These are phyloP conservation scores for Garra rufa DNA, from an alignment of 2,113 vertebrate species.

Conservation along the genomic window DNA sequence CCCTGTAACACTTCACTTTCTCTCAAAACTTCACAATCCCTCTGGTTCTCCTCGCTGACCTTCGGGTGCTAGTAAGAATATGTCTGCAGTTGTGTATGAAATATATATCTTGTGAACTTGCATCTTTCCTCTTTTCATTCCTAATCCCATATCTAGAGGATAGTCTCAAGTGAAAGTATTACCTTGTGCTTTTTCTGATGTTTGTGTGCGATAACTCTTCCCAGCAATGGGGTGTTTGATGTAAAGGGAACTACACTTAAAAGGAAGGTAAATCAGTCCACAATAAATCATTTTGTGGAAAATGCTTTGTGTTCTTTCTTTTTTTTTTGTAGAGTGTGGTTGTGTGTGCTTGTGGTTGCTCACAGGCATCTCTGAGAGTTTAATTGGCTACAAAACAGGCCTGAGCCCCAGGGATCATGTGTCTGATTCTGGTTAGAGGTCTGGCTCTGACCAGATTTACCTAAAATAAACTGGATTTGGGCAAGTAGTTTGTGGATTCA, in stretches of 20 bases:
- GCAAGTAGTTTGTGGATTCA: not conserved
- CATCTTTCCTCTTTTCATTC: conserved; percentile 85
- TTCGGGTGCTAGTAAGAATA: conserved; percentile 91
- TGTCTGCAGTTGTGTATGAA: conserved; percentile 91
- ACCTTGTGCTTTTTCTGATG: conserved; percentile 96
- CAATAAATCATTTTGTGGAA: conserved; percentile 92
- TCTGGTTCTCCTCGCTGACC: conserved; percentile 55
- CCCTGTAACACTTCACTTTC: conserved; percentile 76
- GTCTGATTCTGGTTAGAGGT: conserved; percentile 3
- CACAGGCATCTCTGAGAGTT: not conserved
- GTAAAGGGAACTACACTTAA: conserved; percentile 85
- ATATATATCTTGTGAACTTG: conserved; percentile 91
- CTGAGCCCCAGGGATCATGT: not conserved
- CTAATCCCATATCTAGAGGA: conserved; percentile 91
- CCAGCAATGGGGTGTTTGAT: conserved; percentile 87
- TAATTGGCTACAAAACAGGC: not conserved
- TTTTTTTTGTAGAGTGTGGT: not conserved
- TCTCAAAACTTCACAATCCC: conserved; percentile 50
- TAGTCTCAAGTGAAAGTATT: conserved; percentile 96
- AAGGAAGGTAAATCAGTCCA: conserved; percentile 79
- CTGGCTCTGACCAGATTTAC: not conserved
- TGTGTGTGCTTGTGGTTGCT: conserved; percentile 17
- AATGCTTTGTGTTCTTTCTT: conserved; percentile 61
- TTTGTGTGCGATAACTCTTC: conserved; percentile 97
- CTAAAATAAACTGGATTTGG: not conserved